Conservation (phyloP, 2,888 invertebrate genomes). For the Lypha dubia region DNA sequence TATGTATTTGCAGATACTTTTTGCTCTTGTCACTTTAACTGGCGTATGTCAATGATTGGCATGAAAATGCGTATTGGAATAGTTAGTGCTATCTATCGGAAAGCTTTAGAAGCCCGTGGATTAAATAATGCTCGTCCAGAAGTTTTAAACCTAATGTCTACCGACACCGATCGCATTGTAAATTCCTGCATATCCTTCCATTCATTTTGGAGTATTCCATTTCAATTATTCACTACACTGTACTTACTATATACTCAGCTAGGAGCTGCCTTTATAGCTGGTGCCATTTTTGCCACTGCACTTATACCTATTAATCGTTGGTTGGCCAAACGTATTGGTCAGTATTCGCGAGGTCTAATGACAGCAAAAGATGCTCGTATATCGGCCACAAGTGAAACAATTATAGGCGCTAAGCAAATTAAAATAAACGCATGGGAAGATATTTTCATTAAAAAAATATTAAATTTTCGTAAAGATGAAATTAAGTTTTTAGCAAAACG, state of each 20-base stretch:
- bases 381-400: conserved; percentile 92
- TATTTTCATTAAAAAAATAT: conserved; percentile 89
- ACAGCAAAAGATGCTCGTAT: conserved; percentile 94
- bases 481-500: conserved; percentile 91
- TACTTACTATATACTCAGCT: conserved; percentile 94
- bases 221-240: conserved; percentile 87
- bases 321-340: conserved; percentile 94
- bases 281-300: conserved; percentile 92
- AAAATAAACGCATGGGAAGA: conserved; percentile 98
- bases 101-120: conserved; percentile 84
- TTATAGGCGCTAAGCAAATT: conserved; percentile 94
- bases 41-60: conserved; percentile 91
- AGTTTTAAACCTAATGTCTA: conserved; percentile 98
- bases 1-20: conserved; percentile 86
- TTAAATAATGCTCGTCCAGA: conserved; percentile 88
- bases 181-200: conserved; percentile 98
- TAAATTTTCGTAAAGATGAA: conserved; percentile 88
- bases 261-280: conserved; percentile 95
- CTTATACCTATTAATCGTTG: conserved; percentile 96
- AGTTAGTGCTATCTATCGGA: conserved; percentile 90
- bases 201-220: conserved; percentile 97
- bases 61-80: conserved; percentile 94
- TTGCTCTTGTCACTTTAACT: conserved; percentile 94
- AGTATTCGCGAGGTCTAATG: conserved; percentile 94
- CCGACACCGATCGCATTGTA: conserved; percentile 96